Evolutionary conservation across 1,140 invertebrate genomes (phyloP), one percentile per base, ranked within the genome.

Genomic region (Penaeus chinensis): DNA sequence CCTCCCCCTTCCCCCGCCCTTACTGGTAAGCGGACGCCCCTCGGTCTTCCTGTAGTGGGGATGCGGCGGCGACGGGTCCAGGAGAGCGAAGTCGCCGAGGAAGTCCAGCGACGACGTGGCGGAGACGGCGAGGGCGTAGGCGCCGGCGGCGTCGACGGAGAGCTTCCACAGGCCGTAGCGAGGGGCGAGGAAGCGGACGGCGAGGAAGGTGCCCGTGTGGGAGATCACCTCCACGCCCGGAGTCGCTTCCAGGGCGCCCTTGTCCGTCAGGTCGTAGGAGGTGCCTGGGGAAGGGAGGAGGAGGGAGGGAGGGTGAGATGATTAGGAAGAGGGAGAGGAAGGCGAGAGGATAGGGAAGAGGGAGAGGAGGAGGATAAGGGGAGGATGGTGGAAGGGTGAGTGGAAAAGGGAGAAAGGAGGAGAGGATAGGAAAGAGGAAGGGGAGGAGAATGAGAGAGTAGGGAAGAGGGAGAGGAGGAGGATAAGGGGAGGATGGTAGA

Each of bases 11-110:
- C 47, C 47, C 47, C 54, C 0, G 10, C 13, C 8, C 85, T 77
- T 7, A 87, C 85, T 62, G 19, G 63, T 87, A 3, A 88, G 87
- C 22, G 87, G 87, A 27, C 77, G 81, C 4, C 87, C 87, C n/a
- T 79, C 65, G 5, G 62, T 65, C 1, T 19, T 71, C 2, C 74
- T 37, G 76, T 88, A 84, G 76, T 88, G 87, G 0, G 87, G 87
- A 66, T 88, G 87, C 11, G 87, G 87, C 1, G 87, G 87, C 18
- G 74, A 69, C 27, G 82, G 66, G 37, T 88, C 87, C 19, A 88
- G 77, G 8, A 84, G 20, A n/a, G 87, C 37, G 74, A 88, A 84
- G 37, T 63, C 76, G 11, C 81, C 82, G n/a, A 88, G 82, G 81
- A 83, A 88, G 82, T 84, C 78, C 22, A 88, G 63, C 3, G 74